Base-by-base conservation (phyloP, 2,888 invertebrate genomes). In the Isoperla grammatica region DNA sequence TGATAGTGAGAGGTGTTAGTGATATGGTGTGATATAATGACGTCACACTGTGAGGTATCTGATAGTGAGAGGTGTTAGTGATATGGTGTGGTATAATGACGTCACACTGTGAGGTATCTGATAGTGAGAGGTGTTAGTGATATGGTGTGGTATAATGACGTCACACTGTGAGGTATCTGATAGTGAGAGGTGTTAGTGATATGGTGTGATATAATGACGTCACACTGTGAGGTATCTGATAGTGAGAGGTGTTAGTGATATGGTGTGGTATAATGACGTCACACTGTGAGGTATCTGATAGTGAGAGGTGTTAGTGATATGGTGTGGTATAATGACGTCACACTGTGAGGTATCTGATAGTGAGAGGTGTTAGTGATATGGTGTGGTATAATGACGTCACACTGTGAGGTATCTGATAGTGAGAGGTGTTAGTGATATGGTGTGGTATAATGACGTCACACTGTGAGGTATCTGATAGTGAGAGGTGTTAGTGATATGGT, bases 381-480 rank as follows among this genome's bases (percentile, higher is more conserved):
- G 53, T 53, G 35, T 53, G 53, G 39, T 39, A 39, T 53, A 53
- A 53, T 53, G 53, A 53, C 37, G 39, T 53, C 37, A 53, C 53
- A 37, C 53, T 39, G 37, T 37, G 53, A 53, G 53, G n/a, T n/a
- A n/a, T n/a, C n/a, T n/a, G n/a, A n/a, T n/a, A n/a, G n/a, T n/a
- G n/a, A n/a, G n/a, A n/a, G n/a, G n/a, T n/a, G 53, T 20, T 53
- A 29, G 37, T 37, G 53, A 53, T 37, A 39, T 39, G 53, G 53
- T 29, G 29, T 29, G 29, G 5, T 6, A 29, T 29, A 29, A 29
- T 29, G 29, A 29, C 8, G 29, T 29, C 5, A 29, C 29, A 4
- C 29, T 8, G n/a, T 29, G 29, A 29, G 29, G 29, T 29, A 29
- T n/a, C n/a, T 6, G 29, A 29, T 29, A 45, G 45, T 12, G 46